A percentile compares a stretch with the other conserved stretches of the same genome.
phyloP scores from a whole-genome alignment of 2,888 invertebrate species.

The Phragmatobia fuliginosa region DNA sequence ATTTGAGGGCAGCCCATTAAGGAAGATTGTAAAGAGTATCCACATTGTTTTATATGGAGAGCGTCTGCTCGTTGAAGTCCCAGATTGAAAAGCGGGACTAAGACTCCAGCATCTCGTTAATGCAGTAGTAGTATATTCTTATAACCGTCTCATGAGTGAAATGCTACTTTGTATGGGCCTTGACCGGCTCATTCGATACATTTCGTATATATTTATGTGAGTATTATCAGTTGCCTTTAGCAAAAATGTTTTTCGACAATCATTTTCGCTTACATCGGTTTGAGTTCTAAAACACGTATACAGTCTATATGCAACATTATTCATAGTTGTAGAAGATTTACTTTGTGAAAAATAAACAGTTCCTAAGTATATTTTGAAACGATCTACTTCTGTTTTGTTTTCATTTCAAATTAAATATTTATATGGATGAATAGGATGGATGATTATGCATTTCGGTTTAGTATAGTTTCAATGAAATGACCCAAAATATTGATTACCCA shows the following conservation, averaged over 20 bases:
- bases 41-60: background rate
- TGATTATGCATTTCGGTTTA: background rate
- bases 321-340: background rate
- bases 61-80: background rate
- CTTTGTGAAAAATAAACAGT: no score
- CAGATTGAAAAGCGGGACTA: no score
- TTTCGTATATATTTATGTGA: background rate
- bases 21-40: no score
- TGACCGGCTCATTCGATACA: background rate
- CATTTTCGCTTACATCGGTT: background rate
- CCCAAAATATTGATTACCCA: no score
- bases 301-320: no score
- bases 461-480: background rate
- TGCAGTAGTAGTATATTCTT: background rate
- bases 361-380: no score
- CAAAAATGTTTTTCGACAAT: background rate
- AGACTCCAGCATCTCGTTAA: no score
- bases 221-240: background rate
- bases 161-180: background rate
- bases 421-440: background rate
- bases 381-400: background rate
- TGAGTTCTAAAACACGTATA: background rate
- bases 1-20: background rate
- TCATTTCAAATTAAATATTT: background rate
- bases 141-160: background rate